Percentiles rank a stretch among this genome's conserved stretches.
These are phyloP conservation scores for Gallinago nigripennis DNA, from an alignment of 2,797 vertebrate species.

Conservation along the genomic window DNA sequence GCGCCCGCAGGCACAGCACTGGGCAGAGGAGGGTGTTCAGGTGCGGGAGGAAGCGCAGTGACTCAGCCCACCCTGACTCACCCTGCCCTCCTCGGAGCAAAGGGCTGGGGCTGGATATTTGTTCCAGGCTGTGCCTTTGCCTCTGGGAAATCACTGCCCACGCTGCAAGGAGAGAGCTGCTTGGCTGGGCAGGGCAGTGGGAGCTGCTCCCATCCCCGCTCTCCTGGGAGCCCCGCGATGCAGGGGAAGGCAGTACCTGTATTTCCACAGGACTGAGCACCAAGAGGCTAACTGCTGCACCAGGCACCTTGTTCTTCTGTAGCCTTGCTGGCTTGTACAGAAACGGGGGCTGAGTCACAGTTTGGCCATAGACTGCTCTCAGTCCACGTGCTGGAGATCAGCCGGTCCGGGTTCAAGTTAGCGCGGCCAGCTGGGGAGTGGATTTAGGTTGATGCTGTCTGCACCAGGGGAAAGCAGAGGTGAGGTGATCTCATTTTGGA, in stretches of 20 bases:
- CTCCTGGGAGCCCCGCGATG: neutral
- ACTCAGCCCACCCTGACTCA: neutral
- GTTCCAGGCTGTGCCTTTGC: neutral
- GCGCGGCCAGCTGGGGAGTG: neutral
- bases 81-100: neutral
- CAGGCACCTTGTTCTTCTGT: neutral
- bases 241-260: neutral
- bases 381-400: neutral
- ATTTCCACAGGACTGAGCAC: neutral
- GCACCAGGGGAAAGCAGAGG: neutral
- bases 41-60: neutral
- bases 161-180: accelerated
- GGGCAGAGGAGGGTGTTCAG: neutral
- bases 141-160: neutral
- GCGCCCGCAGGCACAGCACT: neutral
- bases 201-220: neutral
- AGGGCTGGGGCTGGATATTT: neutral
- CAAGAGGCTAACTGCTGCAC: neutral
- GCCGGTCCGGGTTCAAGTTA: neutral
- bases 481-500: neutral
- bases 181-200: neutral
- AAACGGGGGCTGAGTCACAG: neutral
- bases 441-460: neutral
- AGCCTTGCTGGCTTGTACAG: neutral
- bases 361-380: neutral